These are phyloP conservation scores for Danio choprae DNA, from an alignment of 2,797 vertebrate species.

Conservation along the genomic window DNA sequence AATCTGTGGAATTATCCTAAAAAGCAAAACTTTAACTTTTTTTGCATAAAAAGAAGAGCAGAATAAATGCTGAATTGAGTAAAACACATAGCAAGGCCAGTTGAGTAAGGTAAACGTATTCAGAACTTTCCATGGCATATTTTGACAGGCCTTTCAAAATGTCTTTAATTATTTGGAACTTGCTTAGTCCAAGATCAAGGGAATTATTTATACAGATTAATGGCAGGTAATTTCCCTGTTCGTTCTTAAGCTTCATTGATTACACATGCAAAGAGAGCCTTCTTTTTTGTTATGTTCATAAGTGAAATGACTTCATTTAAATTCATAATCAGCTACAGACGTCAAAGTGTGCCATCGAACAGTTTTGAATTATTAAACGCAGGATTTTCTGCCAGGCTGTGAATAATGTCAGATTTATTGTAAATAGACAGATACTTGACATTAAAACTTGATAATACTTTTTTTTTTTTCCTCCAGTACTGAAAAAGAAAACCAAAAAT, in stretches of 20 bases:
- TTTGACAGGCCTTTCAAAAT: slow-evolving; percentile 64
- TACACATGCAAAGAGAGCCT: slow-evolving; percentile 75
- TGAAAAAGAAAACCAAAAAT: slow-evolving; percentile 45
- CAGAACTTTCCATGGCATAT: slow-evolving; percentile 22
- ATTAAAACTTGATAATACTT: neutral
- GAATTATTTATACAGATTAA: slow-evolving; percentile 80
- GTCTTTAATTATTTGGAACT: slow-evolving; percentile 73
- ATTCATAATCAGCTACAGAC: slow-evolving; percentile 57
- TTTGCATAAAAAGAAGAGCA: slow-evolving; percentile 15
- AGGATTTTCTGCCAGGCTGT: slow-evolving; percentile 47
- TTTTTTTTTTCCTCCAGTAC: slow-evolving; percentile 38
- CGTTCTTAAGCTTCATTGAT: slow-evolving; percentile 55
- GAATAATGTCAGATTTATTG: slow-evolving; percentile 65
- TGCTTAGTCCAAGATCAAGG: slow-evolving; percentile 71
- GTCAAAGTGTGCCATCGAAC: slow-evolving; percentile 53
- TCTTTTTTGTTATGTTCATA: slow-evolving; percentile 75
- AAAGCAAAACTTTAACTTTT: neutral
- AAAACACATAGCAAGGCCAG: slow-evolving; percentile 53
- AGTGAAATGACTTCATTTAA: slow-evolving; percentile 59
- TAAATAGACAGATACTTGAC: slow-evolving; percentile 58
- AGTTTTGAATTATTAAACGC: slow-evolving; percentile 51
- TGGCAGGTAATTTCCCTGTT: slow-evolving; percentile 70
- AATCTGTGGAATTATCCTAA: neutral
- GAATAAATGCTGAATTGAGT: slow-evolving; percentile 23
- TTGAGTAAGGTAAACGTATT: neutral